A percentile compares a stretch with the other conserved stretches of the same genome.
phyloP scores from a whole-genome alignment of 1,140 invertebrate species.

The Zaprionus ornatus region DNA sequence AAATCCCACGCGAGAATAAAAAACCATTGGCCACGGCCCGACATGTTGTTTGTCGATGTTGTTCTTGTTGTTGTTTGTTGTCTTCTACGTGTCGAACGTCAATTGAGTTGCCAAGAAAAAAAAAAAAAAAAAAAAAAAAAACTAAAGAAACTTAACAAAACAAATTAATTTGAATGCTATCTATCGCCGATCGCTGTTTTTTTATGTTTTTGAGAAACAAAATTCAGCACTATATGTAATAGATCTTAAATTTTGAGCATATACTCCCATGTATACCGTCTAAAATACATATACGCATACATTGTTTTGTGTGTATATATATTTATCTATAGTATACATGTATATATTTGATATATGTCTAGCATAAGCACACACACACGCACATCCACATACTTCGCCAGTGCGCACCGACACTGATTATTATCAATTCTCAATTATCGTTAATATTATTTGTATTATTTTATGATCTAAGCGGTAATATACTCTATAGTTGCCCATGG shows the following conservation, averaged over 20 bases:
- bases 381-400: constrained; percentile 15
- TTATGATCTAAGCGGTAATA: constrained; percentile 18
- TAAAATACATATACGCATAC: constrained; percentile 9
- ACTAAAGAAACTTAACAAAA: not conserved
- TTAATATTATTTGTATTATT: constrained; percentile 19
- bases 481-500: constrained; percentile 12
- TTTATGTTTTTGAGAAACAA: constrained; percentile 56
- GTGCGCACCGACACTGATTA: constrained; percentile 43
- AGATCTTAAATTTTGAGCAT: constrained; percentile 1
- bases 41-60: constrained; percentile 1
- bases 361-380: constrained; percentile 14
- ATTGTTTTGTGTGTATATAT: constrained; percentile 9
- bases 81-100: not conserved
- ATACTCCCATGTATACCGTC: not conserved
- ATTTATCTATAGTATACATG: constrained; percentile 13
- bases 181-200: constrained; percentile 74
- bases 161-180: constrained; percentile 73
- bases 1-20: not conserved
- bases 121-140: not conserved
- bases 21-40: constrained; percentile 1
- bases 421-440: not conserved
- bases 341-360: constrained; percentile 22
- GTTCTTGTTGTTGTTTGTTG: not conserved
- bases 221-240: constrained; percentile 22
- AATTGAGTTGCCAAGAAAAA: constrained; percentile 6